These are phyloP conservation scores for Tuberolachnus salignus DNA, from an alignment of 2,888 invertebrate species.

Conservation along the genomic window DNA sequence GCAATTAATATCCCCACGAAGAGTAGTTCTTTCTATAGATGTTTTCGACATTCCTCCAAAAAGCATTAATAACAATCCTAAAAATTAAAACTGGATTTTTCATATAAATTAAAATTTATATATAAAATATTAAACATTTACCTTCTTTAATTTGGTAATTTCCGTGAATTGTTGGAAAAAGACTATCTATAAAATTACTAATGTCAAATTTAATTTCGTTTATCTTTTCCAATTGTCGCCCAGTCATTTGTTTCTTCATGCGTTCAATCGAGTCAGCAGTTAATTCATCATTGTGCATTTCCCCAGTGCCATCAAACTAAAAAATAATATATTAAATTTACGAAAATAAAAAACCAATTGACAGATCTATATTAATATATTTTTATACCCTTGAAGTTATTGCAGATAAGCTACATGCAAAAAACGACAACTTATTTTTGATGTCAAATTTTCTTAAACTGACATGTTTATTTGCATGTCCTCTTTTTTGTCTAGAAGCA, in stretches of 20 bases:
- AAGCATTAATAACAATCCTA: conserved; percentile 88
- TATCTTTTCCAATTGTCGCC: conserved; percentile 91
- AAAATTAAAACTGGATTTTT: conserved; percentile 58
- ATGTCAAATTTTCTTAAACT: conserved; percentile 85
- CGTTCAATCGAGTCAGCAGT: conserved; percentile 75
- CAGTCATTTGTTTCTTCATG: conserved; percentile 92
- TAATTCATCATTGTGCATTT: conserved; percentile 83
- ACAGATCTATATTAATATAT: not conserved
- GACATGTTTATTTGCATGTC: conserved; percentile 81
- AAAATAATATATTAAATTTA: conserved; percentile 37
- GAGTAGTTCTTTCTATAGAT: conserved; percentile 86
- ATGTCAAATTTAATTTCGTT: conserved; percentile 95
- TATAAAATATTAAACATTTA: not conserved
- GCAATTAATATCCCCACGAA: conserved; percentile 96
- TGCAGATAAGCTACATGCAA: conserved; percentile 89
- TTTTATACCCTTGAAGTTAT: conserved; percentile 75
- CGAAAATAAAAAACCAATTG: not conserved
- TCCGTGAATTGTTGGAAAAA: conserved; percentile 96
- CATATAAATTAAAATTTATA: not conserved
- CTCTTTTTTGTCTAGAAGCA: conserved; percentile 74
- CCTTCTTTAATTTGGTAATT: conserved; percentile 92
- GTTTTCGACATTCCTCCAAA: conserved; percentile 97
- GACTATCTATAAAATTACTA: conserved; percentile 85
- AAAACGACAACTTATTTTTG: conserved; percentile 86
- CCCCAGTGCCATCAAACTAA: conserved; percentile 78